A percentile compares a stretch with the other conserved stretches of the same genome.
phyloP scores from a whole-genome alignment of 2,113 vertebrate genomes.

The Chauna torquata region DNA sequence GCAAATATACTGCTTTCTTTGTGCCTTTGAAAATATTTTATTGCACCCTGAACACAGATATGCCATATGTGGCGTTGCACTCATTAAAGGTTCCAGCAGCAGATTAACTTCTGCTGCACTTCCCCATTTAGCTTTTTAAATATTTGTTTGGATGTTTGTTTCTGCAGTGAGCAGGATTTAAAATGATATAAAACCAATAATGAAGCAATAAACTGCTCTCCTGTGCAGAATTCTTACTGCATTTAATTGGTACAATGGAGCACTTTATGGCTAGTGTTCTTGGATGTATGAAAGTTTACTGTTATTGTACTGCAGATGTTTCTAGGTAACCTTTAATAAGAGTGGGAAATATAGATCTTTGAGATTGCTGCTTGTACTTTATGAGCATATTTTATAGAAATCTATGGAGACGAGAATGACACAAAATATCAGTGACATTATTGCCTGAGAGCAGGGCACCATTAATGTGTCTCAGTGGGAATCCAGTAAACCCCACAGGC shows the following conservation, averaged over 20 bases:
- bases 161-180: constrained; percentile 67
- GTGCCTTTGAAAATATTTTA: constrained; percentile 20
- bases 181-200: constrained; percentile 66
- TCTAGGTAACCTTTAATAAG: constrained; percentile 64
- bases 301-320: constrained; percentile 41
- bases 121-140: constrained; percentile 57
- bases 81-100: not conserved
- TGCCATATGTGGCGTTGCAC: not conserved
- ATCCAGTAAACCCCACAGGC: not conserved
- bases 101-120: constrained; percentile 13
- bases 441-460: not conserved
- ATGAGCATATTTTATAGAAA: constrained; percentile 14
- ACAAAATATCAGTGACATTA: not conserved
- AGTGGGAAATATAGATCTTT: constrained; percentile 36
- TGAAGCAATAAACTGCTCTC: constrained; percentile 43
- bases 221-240: constrained; percentile 24
- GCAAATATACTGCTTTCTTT: not conserved
- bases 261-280: constrained; percentile 23
- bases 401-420: not conserved
- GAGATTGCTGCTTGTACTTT: not conserved
- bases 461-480: not conserved
- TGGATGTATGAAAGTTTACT: constrained; percentile 17
- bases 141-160: constrained; percentile 47
- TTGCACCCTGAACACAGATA: not conserved
- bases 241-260: constrained; percentile 68